Percentiles rank a stretch among this genome's conserved stretches.
Evolutionary conservation across 92 coral and sea anemone genomes (phyloP).

Genomic region (Plumapathes pennacea): DNA sequence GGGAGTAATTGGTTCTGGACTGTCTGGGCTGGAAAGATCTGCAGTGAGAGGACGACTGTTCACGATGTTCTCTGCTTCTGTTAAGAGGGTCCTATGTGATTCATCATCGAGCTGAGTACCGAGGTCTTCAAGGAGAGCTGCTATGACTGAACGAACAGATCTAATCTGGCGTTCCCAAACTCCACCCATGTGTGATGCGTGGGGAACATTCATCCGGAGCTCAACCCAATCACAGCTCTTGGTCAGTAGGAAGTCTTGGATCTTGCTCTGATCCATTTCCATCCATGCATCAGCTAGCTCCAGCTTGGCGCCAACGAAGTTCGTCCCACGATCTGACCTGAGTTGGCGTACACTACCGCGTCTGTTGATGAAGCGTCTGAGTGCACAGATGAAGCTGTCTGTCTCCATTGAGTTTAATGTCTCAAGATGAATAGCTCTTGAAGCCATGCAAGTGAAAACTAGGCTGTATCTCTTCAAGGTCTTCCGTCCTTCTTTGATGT

Average conservation of each 20-base stretch:
- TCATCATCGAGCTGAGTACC: constrained; percentile 17
- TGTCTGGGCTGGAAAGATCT: not conserved
- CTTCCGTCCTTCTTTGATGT: constrained; percentile 26
- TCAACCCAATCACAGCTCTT: constrained; percentile 18
- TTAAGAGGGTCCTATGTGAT: constrained; percentile 21
- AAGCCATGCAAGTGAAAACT: constrained; percentile 28
- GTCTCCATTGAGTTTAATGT: constrained; percentile 24
- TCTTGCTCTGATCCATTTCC: constrained; percentile 31
- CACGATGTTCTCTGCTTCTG: constrained; percentile 30
- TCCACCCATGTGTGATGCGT: constrained; percentile 35
- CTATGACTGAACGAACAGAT: constrained; percentile 19
- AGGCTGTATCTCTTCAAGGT: constrained; percentile 35
- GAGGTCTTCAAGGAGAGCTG: not conserved
- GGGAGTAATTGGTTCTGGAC: constrained; percentile 8
- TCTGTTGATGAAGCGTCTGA: constrained; percentile 27
- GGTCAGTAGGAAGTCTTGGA: constrained; percentile 1
- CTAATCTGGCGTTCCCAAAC: constrained; percentile 21
- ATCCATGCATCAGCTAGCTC: constrained; percentile 11
- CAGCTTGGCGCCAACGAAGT: constrained; percentile 25
- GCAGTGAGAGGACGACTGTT: constrained; percentile 23
- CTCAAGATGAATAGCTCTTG: constrained; percentile 37
- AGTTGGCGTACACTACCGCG: constrained; percentile 32
- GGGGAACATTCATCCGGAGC: constrained; percentile 15
- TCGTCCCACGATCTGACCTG: constrained; percentile 27
- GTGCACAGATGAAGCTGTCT: constrained; percentile 28